Base-by-base conservation (phyloP, 2,797 vertebrate species). In the Hoplostethus mediterraneus region DNA sequence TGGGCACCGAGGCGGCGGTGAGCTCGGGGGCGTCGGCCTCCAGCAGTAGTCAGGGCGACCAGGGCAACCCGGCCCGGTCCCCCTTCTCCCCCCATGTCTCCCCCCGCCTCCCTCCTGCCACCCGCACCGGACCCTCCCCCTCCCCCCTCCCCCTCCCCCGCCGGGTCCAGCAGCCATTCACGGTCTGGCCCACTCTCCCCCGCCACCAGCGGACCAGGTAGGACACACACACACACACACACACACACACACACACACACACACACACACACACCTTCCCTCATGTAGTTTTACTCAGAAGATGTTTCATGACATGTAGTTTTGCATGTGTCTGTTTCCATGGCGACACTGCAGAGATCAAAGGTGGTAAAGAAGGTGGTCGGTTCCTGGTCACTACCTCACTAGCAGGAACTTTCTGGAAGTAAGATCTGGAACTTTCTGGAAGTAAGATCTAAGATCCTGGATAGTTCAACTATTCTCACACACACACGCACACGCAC, bases 11-110 rank as follows among this genome's bases (percentile, higher is more conserved):
- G 92, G 97, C 96, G 4, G 94, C 94, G 1, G 80, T 97, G 87
- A 97, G 96, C 91, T 98, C 97, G 25, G 97, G 96, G 0, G 95
- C 96, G 44, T 96, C 96, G 0, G 96, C 96, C 69, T 97, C 97
- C n/a, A 94, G 96, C 0, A 96, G 96, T 90, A 94, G 95, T 87
- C 96, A 97, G 64, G 96, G 96, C 10, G 96, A 98, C 71, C 96
- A 96, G 87, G 97, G 97, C 87, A 97, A 96, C 80, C 96, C 97
- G 0, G 95, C 96, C 6, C 97, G 96, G 83, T 98, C 97, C 5
- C 97, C 97, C 0, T 98, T 98, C 92, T 98, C 97, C 51, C 96
- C 97, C 30, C 97, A 97, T 47, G 95, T 96, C 55, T 98, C 97
- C 1, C 97, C 97, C 2, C 96, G 96, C 73, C 96, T 98, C 80